Evolutionary conservation across 1,140 invertebrate species (phyloP), one percentile per base, ranked within the genome.

Genomic region (Matsumurasca onukii): DNA sequence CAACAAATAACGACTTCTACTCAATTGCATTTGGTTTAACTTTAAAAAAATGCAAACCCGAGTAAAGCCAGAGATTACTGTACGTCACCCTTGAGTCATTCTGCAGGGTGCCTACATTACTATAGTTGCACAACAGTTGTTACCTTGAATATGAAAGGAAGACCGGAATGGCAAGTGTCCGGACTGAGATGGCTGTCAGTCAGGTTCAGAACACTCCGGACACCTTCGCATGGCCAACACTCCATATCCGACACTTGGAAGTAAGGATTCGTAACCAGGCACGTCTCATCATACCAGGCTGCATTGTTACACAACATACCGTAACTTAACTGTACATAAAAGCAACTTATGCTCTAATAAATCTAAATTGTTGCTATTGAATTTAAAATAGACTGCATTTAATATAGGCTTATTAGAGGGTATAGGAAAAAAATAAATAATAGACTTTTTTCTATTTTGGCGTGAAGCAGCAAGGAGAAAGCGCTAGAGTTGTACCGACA

Each of bases 201-300:
- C 65, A 82, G 73, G 71, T 87, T 82, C 30, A 85, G 81, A 70
- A 92, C 78, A 70, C 85, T 85, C 72, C 83, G 79, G 0, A 90
- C 82, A 74, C 83, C 78, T 76, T 85, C 85, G 74, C 90, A 92
- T 9, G 89, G 88, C 88, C 88, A 90, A 75, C 91, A 92, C 74
- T 91, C 89, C 82, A 91, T 86, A 73, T 89, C 86, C 0, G 82
- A 77, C 5, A 90, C 82, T 73, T 84, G 82, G 75, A 91, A 92
- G 74, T 85, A 91, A 62, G 89, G 90, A 79, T 93, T 92, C 76
- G 88, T 83, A 30, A 91, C 76, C 39, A 93, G 77, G 77, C 91
- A 93, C 76, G 86, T 86, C 80, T 93, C 90, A 81, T 92, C 89
- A 75, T 92, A 91, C 68, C 86, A 86, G 76, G 87, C 90, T 91